Evolutionary conservation across 2,113 vertebrate genomes (phyloP).

Genomic region (Urocitellus parryii): DNA sequence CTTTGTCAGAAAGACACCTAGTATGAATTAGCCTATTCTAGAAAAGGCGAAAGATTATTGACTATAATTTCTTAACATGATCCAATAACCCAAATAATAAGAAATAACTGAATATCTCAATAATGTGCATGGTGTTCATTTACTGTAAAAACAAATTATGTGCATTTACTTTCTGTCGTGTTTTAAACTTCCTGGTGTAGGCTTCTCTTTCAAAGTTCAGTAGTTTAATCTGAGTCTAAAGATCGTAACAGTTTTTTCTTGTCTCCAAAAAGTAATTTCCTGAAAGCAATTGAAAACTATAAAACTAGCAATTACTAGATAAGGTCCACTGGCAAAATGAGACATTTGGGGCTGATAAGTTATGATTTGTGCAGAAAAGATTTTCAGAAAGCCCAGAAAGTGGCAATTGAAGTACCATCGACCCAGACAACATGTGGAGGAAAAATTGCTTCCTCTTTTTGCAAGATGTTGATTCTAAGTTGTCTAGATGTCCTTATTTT

Average conservation of each 20-base stretch:
- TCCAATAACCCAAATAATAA: background rate
- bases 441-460: constrained; percentile 34
- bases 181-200: background rate
- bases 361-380: background rate
- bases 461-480: constrained; percentile 18
- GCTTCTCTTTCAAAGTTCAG: constrained; percentile 1
- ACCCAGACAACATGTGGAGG: background rate
- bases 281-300: constrained; percentile 51
- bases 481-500: constrained; percentile 24
- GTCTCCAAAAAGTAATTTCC: constrained; percentile 46
- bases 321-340: constrained; percentile 28
- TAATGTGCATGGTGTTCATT: background rate
- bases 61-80: background rate
- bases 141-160: background rate
- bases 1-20: background rate
- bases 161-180: background rate
- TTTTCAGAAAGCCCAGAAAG: constrained; percentile 46
- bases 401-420: background rate
- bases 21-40: background rate
- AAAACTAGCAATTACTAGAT: constrained; percentile 57
- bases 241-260: constrained; percentile 15
- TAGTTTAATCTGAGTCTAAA: constrained; percentile 46
- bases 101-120: background rate
- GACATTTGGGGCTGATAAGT: background rate
- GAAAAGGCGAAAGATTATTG: background rate